phyloP scores from a whole-genome alignment of 1,140 invertebrate genomes.

The Nasonia giraulti region DNA sequence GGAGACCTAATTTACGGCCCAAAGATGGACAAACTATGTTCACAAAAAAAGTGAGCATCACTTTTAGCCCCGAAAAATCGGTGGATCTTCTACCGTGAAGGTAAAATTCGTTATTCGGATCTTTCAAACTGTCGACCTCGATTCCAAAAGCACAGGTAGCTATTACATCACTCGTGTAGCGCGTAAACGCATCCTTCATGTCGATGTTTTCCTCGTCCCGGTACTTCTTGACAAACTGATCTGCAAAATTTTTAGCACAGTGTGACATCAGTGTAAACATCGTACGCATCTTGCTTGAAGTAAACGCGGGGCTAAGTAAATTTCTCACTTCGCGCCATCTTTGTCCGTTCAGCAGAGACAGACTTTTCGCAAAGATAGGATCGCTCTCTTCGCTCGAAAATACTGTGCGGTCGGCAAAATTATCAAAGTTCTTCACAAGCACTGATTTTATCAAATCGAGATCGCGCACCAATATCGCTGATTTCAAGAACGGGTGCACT shows the following conservation, averaged over 20 bases:
- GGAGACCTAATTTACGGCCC: background rate
- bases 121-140: conserved; percentile 30
- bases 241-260: conserved; percentile 58
- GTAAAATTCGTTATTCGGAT: conserved; percentile 51
- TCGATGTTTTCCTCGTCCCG: conserved; percentile 46
- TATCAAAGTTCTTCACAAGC: conserved; percentile 70
- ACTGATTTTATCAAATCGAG: conserved; percentile 70
- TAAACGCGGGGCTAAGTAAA: conserved; percentile 68
- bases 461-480: conserved; percentile 66
- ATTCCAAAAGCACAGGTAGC: conserved; percentile 50
- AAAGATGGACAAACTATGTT: background rate
- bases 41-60: conserved; percentile 2
- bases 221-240: conserved; percentile 57
- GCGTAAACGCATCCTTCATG: conserved; percentile 62
- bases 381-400: conserved; percentile 60
- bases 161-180: conserved; percentile 68
- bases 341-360: conserved; percentile 62
- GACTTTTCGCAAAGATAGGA: conserved; percentile 61
- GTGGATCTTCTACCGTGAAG: conserved; percentile 28
- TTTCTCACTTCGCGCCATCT: conserved; percentile 67
- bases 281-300: conserved; percentile 66
- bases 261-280: conserved; percentile 63
- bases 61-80: background rate
- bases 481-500: conserved; percentile 49
- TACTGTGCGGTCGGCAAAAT: conserved; percentile 67